These are phyloP conservation scores for Manis javanica DNA, from an alignment of 2,797 vertebrate species.

Conservation along the genomic window DNA sequence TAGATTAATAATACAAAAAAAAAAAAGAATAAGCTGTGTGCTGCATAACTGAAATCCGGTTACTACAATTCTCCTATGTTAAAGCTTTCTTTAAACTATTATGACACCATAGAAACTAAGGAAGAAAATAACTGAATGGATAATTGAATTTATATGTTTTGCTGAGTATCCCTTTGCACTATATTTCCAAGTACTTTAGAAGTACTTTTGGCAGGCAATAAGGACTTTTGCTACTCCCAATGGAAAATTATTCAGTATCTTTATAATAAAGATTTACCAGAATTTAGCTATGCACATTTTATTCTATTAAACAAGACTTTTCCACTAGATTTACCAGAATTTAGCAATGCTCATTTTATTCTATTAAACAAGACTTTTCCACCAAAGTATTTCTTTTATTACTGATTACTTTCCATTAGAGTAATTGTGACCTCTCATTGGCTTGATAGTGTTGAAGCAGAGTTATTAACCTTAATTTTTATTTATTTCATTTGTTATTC, in stretches of 20 bases:
- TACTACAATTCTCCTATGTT: not conserved
- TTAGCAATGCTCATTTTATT: no score
- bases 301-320: slow-evolving; percentile 43
- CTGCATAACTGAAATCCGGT: not conserved
- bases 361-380: no score
- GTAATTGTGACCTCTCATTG: not conserved
- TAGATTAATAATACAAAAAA: no score
- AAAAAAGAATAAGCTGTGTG: not conserved
- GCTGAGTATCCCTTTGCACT: slow-evolving; percentile 8
- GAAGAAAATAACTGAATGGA: slow-evolving; percentile 7
- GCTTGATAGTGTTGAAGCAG: not conserved
- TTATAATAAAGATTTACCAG: slow-evolving; percentile 36
- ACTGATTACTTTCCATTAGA: not conserved
- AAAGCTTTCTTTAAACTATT: not conserved
- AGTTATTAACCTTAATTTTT: not conserved
- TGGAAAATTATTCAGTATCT: slow-evolving; percentile 38
- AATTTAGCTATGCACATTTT: slow-evolving; percentile 60
- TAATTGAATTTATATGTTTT: slow-evolving; percentile 43
- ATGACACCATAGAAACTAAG: not conserved
- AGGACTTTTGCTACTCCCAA: slow-evolving; percentile 16
- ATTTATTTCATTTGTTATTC: slow-evolving; percentile 38
- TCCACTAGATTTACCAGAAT: not conserved
- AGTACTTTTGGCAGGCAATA: not conserved
- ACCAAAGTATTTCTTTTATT: slow-evolving; percentile 39
- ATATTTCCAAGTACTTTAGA: slow-evolving; percentile 52